Base-by-base conservation (phyloP, 2,113 vertebrate genomes). In the Sinocyclocheilus anophthalmus region DNA sequence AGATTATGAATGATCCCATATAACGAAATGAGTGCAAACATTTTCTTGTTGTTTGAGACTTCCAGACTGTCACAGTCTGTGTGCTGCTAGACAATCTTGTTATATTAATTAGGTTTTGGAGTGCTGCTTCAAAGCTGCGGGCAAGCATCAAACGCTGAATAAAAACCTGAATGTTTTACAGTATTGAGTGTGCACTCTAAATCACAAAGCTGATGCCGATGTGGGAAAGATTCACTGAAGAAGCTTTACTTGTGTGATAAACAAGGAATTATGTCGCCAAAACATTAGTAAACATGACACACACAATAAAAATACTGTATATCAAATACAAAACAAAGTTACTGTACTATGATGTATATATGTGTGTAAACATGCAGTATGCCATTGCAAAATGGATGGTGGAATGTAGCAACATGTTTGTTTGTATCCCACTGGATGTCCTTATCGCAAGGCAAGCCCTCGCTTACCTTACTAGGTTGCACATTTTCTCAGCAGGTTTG, bases 71-170 rank as follows among this genome's bases (percentile, higher is more conserved):
- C 63, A 78, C 57, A 87, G 48, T 20, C 50, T 77, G 73, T 57
- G 48, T 57, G 72, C 81, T 78, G 75, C 42, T 61, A 73, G 73
- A 83, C 85, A 87, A 87, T 87, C 70, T 87, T 87, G 75, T 79
- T 79, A 24, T 50, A 72, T 72, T 79, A 26, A 79, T 61, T 84
- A 79, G 73, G 18, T 57, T 72, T 77, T 72, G 26, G 45, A 78
- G 73, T 42, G 65, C 81, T 83, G 72, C 72, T 45, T 77, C 50
- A 76, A 76, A 76, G n/a, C 9, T 76, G 53, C 14, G 57, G 70
- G 55, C 78, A 55, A 86, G 83, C 55, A 45, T 61, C 72, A 81
- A n/a, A 81, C 4, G 4, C 48, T 73, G 10, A 5, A 61, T 3
- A 48, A 48, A 48, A 48, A 3, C 2, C 2, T 2, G 1, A 37